Evolutionary conservation across 2,113 vertebrate species (phyloP).

Genomic region (Channa argus): DNA sequence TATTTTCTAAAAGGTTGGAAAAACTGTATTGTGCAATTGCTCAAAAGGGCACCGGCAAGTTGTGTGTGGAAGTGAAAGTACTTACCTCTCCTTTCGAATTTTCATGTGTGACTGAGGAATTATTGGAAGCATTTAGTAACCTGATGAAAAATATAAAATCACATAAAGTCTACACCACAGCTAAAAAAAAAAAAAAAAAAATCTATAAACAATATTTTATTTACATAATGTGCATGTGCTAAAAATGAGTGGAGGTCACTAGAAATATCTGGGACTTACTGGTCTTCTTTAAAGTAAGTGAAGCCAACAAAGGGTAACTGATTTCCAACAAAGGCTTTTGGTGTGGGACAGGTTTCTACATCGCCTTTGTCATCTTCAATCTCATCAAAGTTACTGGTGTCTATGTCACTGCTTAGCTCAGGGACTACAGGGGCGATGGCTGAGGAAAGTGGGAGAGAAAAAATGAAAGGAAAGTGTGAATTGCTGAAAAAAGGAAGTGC

Average conservation of each 20-base stretch:
- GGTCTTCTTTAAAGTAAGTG: conserved; percentile 97
- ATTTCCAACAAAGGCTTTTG: conserved; percentile 98
- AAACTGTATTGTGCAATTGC: background rate
- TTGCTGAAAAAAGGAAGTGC: conserved; percentile 18
- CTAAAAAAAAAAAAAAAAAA: background rate
- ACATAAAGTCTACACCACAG: conserved; percentile 7
- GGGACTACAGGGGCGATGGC: conserved; percentile 97
- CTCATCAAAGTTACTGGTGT: conserved; percentile 99
- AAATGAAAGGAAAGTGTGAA: conserved; percentile 11
- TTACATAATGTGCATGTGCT: background rate
- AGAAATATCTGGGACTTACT: conserved; percentile 83
- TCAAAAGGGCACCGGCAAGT: conserved; percentile 18
- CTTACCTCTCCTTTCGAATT: conserved; percentile 91
- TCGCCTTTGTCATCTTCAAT: conserved; percentile 98
- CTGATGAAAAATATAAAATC: conserved; percentile 74
- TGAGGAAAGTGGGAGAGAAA: conserved; percentile 48
- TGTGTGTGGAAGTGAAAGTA: conserved; percentile 29
- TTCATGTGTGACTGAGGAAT: conserved; percentile 87
- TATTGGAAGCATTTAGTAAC: conserved; percentile 90
- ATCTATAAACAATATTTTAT: background rate
- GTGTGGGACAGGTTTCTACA: conserved; percentile 95
- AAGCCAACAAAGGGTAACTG: conserved; percentile 98
- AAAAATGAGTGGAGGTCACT: background rate
- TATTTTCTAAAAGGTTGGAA: background rate
- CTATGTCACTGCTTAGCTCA: conserved; percentile 96